These are phyloP conservation scores for Tipula confusa DNA, from an alignment of 2,888 invertebrate species.

Conservation along the genomic window DNA sequence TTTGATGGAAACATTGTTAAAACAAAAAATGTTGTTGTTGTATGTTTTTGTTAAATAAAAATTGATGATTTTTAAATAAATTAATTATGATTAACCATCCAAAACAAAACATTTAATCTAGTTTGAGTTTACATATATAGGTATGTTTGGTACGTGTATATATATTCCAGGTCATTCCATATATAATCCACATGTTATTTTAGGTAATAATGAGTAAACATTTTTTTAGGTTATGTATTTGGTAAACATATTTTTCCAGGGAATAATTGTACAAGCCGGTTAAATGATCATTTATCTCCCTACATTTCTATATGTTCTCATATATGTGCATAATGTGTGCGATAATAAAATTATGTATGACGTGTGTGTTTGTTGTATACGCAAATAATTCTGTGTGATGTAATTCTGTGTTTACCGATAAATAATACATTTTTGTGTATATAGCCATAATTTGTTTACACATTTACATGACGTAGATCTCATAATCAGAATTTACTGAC, in stretches of 20 bases:
- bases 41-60: not conserved
- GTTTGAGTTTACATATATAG: not conserved
- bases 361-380: not conserved
- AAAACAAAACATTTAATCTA: not conserved
- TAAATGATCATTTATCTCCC: slow-evolving; percentile 8
- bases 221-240: not conserved
- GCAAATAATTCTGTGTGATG: not conserved
- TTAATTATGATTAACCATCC: slow-evolving; percentile 8
- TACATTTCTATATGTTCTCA: too few relatives aligned
- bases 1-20: not conserved
- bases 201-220: not conserved
- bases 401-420: not conserved
- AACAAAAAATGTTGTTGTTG: not conserved
- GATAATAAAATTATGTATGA: not conserved
- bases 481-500: too few relatives aligned
- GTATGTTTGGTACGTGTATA: not conserved
- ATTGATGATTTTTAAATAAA: slow-evolving; percentile 20
- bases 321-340: not conserved
- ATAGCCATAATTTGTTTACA: too few relatives aligned
- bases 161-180: not conserved
- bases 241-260: not conserved
- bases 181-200: not conserved
- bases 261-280: not conserved
- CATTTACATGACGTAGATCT: too few relatives aligned
- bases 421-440: not conserved